phyloP scores from a whole-genome alignment of 2,113 vertebrate genomes.

The Megalops atlanticus region DNA sequence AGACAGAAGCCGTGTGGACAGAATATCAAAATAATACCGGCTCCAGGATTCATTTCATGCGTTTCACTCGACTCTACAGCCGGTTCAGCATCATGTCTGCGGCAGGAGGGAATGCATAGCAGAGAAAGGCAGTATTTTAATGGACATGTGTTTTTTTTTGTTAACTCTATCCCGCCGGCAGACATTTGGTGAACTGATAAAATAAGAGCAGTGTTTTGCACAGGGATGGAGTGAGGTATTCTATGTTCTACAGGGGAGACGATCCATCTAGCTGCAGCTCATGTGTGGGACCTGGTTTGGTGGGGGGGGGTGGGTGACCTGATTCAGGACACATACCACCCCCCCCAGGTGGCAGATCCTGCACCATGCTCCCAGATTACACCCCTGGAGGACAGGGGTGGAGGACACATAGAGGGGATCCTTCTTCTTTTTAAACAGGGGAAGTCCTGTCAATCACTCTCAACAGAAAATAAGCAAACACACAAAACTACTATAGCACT shows the following conservation, averaged over 20 bases:
- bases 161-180: neutral
- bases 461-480: too few species aligned
- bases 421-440: neutral
- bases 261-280: too few species aligned
- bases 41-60: constrained; percentile 28
- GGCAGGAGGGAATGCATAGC: constrained; percentile 43
- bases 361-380: neutral
- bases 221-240: constrained; percentile 42
- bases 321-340: neutral
- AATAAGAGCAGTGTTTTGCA: constrained; percentile 57
- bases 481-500: too few species aligned
- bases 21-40: constrained; percentile 41
- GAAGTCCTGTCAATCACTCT: too few species aligned
- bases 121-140: constrained; percentile 36
- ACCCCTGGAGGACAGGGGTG: neutral
- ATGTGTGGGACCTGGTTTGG: constrained; percentile 19
- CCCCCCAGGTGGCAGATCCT: neutral
- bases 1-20: constrained; percentile 18
- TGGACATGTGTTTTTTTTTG: neutral
- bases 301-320: neutral
- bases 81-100: constrained; percentile 27
- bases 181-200: constrained; percentile 54
- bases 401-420: neutral
- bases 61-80: constrained; percentile 46
- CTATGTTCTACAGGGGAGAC: constrained; percentile 41